Conservation (phyloP, 1,140 invertebrate genomes). For the Macrobrachium rosenbergii region DNA sequence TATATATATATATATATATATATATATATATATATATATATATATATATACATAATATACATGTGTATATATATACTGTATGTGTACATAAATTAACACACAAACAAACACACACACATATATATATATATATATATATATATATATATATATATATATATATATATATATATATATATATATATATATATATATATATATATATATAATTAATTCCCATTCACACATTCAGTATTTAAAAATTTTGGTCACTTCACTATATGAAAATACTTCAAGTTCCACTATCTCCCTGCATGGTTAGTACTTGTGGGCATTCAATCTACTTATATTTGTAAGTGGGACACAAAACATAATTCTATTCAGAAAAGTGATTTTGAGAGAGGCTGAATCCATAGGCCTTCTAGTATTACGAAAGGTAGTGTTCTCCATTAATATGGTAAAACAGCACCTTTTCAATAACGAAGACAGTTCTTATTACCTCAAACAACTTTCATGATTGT, state of each 20-base stretch:
- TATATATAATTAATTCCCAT: neutral
- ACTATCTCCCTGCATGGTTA: too few relatives aligned
- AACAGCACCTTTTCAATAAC: too few relatives aligned
- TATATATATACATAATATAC: neutral
- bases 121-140: conserved; percentile 15
- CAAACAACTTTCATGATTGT: too few relatives aligned
- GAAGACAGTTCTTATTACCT: too few relatives aligned
- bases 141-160: neutral
- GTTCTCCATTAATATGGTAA: too few relatives aligned
- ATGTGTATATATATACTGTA: neutral
- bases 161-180: neutral
- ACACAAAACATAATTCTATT: too few relatives aligned
- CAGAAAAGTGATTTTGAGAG: too few relatives aligned
- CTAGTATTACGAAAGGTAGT: too few relatives aligned
- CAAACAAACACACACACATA: neutral
- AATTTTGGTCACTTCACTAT: neutral
- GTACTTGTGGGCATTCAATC: too few relatives aligned
- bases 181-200: neutral
- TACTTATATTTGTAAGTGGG: too few relatives aligned
- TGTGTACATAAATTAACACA: too few relatives aligned
- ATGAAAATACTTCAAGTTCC: neutral
- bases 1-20: neutral
- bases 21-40: conserved; percentile 17
- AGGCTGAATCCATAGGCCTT: too few relatives aligned
- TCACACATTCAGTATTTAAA: neutral